Evolutionary conservation across 2,113 vertebrate genomes (phyloP), one percentile per base, ranked within the genome.

Genomic region (Pterophyllum scalare): DNA sequence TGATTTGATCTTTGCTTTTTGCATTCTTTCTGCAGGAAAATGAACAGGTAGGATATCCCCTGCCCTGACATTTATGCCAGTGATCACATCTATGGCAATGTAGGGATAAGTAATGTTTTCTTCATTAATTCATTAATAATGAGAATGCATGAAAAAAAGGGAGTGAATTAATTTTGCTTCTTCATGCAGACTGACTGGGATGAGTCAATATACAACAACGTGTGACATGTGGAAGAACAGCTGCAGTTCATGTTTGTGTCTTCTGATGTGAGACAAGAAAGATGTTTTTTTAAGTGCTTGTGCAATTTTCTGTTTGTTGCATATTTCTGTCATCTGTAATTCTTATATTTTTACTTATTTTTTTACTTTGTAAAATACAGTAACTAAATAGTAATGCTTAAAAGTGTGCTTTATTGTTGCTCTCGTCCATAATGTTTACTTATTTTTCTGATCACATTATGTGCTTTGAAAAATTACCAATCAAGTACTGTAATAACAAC

Each of bases 161-260:
- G 1, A 77, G 2, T 46, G 5, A 83, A 12, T 28, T 65, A 0
- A 43, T 65, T 7, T 65, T 38, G 10, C 82, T 70, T 84, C 81
- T 28, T 62, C 52, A 1, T 6, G 43, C 84, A 94, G 94, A 49
- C 0, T 5, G 38, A 61, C 17, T 57, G 5, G 6, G 62, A 87
- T 60, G 90, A 92, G 2, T 61, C 81, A 4, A 35, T 93, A 43
- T 95, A 95, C 1, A 88, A 60, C 49, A 95, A 95, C 11, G 0
- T 89, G 43, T 90, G 80, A 84, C 1, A 82, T 61, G 1, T 13
- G 24, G 43, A 46, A 2, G 28, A 65, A 10, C 59, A 33, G 14
- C 28, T 59, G n/a, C 24, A 22, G 6, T 52, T 14, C 46, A n/a
- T 49, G 5, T 65, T 65, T 46, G 43, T 46, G 62, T 65, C 24